Conservation (phyloP, 2,113 vertebrate species). For the Callopanchax toddi region DNA sequence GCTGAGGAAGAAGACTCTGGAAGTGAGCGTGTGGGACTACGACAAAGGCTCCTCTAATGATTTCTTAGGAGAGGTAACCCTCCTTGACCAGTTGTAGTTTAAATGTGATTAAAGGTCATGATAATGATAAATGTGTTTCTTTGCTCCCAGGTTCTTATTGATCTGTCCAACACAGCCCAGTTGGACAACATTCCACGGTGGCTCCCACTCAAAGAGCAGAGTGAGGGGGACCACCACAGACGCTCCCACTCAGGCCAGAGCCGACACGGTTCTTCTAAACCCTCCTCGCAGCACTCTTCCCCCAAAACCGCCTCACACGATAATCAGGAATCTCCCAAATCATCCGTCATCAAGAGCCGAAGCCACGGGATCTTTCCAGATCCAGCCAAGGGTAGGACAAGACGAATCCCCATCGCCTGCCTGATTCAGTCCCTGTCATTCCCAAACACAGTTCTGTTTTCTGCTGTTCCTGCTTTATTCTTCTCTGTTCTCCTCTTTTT, state of each 20-base stretch:
- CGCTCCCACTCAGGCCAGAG: conserved; percentile 88
- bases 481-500: conserved; percentile 2
- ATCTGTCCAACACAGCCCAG: conserved; percentile 88
- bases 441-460: conserved; percentile 26
- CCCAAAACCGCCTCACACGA: conserved; percentile 86
- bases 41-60: conserved; percentile 97
- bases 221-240: conserved; percentile 90
- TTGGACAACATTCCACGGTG: conserved; percentile 93
- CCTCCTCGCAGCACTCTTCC: conserved; percentile 82
- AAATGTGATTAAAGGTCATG: background rate
- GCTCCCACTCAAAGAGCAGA: conserved; percentile 94
- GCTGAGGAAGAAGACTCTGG: conserved; percentile 98
- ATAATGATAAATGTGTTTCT: background rate
- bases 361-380: conserved; percentile 98
- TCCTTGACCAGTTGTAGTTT: background rate
- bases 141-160: conserved; percentile 88
- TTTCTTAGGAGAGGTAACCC: conserved; percentile 95
- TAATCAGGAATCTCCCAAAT: conserved; percentile 90
- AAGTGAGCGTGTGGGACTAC: conserved; percentile 99
- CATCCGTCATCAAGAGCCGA: conserved; percentile 97
- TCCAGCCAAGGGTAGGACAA: conserved; percentile 93
- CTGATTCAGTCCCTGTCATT: conserved; percentile 26
- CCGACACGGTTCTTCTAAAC: conserved; percentile 88
- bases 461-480: conserved; percentile 10
- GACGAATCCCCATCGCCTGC: conserved; percentile 22